phyloP scores from a whole-genome alignment of 1,140 invertebrate species.

The Heliconius himera region DNA sequence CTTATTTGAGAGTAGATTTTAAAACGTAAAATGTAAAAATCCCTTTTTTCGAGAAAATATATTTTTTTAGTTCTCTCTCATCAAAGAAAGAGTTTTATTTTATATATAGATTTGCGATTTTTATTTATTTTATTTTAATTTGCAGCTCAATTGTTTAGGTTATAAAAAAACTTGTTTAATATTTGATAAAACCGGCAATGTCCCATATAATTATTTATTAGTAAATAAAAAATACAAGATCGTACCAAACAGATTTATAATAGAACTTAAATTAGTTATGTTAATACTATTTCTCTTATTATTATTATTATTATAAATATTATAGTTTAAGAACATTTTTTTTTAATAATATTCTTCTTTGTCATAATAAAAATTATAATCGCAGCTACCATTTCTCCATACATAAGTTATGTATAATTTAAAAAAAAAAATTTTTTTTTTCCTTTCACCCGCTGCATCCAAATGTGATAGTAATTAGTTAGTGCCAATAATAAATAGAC shows the following conservation, averaged over 20 bases:
- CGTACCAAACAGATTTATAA: constrained; percentile 3
- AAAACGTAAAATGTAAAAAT: background rate
- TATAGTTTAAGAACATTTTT: background rate
- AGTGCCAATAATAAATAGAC: constrained; percentile 67
- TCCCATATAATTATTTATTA: background rate
- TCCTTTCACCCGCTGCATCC: constrained; percentile 43
- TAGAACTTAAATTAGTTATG: background rate
- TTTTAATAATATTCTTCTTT: background rate
- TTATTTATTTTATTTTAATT: background rate
- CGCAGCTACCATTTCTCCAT: constrained; percentile 8
- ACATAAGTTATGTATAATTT: constrained; percentile 2
- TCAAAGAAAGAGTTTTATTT: no score
- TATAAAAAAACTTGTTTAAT: background rate
- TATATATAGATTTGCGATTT: background rate
- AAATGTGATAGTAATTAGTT: constrained; percentile 72
- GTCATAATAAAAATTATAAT: background rate
- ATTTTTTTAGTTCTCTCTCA: background rate
- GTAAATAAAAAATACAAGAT: background rate
- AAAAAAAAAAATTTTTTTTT: background rate
- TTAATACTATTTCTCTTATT: background rate
- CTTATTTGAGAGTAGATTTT: no score
- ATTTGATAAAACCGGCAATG: background rate
- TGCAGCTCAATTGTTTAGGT: background rate
- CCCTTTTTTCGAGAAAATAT: background rate
- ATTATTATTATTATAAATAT: background rate